phyloP scores from a whole-genome alignment of 1,140 invertebrate species.

The Amyelois transitella region DNA sequence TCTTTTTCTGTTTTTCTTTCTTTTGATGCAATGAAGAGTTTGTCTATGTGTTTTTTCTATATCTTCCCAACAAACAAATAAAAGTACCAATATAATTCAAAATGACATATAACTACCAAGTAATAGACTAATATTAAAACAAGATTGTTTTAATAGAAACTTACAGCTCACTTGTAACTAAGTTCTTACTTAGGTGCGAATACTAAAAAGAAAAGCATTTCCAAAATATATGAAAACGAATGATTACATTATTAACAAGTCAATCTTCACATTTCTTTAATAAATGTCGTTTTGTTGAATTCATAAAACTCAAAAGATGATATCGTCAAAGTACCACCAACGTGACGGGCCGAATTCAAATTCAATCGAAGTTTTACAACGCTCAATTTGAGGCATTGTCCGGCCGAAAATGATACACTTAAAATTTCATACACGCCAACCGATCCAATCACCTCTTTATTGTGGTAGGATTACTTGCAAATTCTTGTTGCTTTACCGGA shows the following conservation, averaged over 20 bases:
- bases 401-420: conserved; percentile 14
- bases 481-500: conserved; percentile 27
- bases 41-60: no score
- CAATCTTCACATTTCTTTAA: conserved; percentile 15
- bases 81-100: no score
- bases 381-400: conserved; percentile 45
- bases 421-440: conserved; percentile 19
- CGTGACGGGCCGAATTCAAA: conserved; percentile 2
- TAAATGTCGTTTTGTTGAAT: not conserved
- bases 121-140: no score
- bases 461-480: conserved; percentile 63
- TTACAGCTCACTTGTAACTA: no score
- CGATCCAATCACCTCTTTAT: conserved; percentile 45
- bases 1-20: no score
- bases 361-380: conserved; percentile 15
- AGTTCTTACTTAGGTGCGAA: no score
- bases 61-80: no score
- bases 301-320: not conserved
- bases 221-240: not conserved
- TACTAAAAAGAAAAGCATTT: no score
- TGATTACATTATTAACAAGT: not conserved
- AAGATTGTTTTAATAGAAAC: no score
- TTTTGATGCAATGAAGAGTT: no score
- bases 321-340: not conserved
- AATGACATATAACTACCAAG: no score